phyloP scores from a whole-genome alignment of 2,888 invertebrate genomes.

The Mechanitis messenoides region DNA sequence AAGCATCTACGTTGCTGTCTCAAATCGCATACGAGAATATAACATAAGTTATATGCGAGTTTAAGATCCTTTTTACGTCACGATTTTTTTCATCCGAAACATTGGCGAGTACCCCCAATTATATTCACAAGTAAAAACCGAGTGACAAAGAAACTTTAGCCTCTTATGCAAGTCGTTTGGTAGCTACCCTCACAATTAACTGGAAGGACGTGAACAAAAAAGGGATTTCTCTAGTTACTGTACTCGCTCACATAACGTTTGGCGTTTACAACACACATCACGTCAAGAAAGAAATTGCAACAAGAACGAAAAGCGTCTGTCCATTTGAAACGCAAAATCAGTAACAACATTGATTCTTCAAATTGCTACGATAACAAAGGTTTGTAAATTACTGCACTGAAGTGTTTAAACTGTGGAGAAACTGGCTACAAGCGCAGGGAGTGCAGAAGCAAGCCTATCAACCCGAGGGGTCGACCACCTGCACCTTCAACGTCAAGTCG shows the following conservation, averaged over 20 bases:
- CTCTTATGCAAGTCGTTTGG: no score
- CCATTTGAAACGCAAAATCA: slow-evolving; percentile 15
- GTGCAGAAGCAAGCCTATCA: not conserved
- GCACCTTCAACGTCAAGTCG: not conserved
- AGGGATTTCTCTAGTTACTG: slow-evolving; percentile 14
- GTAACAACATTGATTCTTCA: slow-evolving; percentile 1
- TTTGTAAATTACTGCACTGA: not conserved
- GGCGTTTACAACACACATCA: slow-evolving; percentile 18
- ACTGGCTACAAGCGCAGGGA: no score
- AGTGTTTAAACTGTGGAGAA: slow-evolving; percentile 25
- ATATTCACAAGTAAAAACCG: no score
- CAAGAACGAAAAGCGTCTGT: slow-evolving; percentile 19
- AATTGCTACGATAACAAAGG: slow-evolving; percentile 9
- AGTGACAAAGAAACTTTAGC: no score
- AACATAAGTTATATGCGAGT: no score
- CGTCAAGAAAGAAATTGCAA: slow-evolving; percentile 15
- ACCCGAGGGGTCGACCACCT: not conserved
- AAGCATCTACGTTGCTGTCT: no score
- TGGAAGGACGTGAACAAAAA: not conserved
- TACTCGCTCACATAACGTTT: slow-evolving; percentile 19
- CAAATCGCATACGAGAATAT: no score
- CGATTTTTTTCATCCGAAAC: no score
- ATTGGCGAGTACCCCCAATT: no score
- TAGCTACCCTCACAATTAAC: no score
- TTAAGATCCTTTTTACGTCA: no score